Base-by-base conservation (phyloP, 2,888 invertebrate genomes). In the Elegia similella region DNA sequence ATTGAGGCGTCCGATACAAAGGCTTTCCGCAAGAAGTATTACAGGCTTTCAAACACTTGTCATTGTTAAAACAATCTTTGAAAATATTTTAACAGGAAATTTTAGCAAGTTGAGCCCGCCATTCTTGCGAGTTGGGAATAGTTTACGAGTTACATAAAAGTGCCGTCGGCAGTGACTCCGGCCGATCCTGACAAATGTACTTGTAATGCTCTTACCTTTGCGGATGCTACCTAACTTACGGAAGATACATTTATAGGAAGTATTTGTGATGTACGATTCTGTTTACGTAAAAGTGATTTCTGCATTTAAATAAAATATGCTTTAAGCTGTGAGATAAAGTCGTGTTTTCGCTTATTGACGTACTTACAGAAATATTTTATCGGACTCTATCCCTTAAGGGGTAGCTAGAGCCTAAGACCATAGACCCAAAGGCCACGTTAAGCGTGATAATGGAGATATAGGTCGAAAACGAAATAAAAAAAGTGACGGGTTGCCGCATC, bases 1-100 rank as follows among this genome's bases (percentile, higher is more conserved):
- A 73, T 72, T 75, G 72, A 68, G 65, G 63, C 60, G 67, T 69
- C 61, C 66, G 68, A 62, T 64, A 70, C 68, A 70, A 71, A 68
- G 70, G 66, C 58, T 69, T 65, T 63, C 64, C 65, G 62, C 42
- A 50, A 48, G 56, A 56, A 55, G 55, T 55, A 48, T 55, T 48
- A 55, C 55, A 38, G 55, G 56, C 56, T 48, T 56, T 56, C 48
- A 56, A 48, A 56, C 48, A 56, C 61, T 61, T 63, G 58, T 56
- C 48, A 56, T 56, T 56, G 56, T 56, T 56, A 56, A 29, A 55
- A 42, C 16, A 55, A 43, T 55, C 54, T 55, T 55, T 32, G 54
- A 42, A 42, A 42, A 48, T 48, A 30, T 48, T 56, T 55, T 48
- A 48, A 42, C 48, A 42, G 56, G 48, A 56, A 56, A 56, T 38